Conservation (phyloP, 2,113 vertebrate genomes). For the Megaleporinus macrocephalus region DNA sequence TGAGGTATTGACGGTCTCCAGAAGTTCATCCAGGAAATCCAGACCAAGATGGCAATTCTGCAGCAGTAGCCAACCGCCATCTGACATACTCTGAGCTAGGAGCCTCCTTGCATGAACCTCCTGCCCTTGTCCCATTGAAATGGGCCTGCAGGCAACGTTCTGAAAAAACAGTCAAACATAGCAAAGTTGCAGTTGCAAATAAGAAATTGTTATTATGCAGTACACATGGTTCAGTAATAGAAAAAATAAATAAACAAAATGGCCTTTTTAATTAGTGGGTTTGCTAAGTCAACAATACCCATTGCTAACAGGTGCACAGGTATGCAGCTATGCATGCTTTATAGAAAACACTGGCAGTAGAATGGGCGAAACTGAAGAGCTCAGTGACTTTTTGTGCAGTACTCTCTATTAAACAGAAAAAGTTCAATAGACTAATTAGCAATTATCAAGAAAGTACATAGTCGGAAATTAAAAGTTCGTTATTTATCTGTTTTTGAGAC, state of each 20-base stretch:
- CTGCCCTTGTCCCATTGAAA: slow-evolving; percentile 89
- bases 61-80: slow-evolving; percentile 86
- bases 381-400: no score
- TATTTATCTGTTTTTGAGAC: no score
- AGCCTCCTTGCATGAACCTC: slow-evolving; percentile 83
- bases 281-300: neutral
- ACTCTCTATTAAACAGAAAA: no score
- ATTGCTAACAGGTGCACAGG: neutral
- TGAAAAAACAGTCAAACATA: slow-evolving; percentile 44
- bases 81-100: slow-evolving; percentile 78
- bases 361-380: no score
- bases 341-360: no score
- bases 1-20: slow-evolving; percentile 74
- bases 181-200: neutral
- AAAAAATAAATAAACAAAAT: neutral
- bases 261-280: neutral
- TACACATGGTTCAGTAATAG: neutral
- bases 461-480: no score
- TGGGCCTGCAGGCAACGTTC: slow-evolving; percentile 76
- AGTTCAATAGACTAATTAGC: no score
- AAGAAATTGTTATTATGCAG: no score
- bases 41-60: slow-evolving; percentile 89
- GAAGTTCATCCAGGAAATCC: slow-evolving; percentile 82
- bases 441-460: no score
- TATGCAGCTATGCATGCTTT: neutral